phyloP scores from a whole-genome alignment of 1,140 invertebrate species.

The Lordiphosa clarofinis region DNA sequence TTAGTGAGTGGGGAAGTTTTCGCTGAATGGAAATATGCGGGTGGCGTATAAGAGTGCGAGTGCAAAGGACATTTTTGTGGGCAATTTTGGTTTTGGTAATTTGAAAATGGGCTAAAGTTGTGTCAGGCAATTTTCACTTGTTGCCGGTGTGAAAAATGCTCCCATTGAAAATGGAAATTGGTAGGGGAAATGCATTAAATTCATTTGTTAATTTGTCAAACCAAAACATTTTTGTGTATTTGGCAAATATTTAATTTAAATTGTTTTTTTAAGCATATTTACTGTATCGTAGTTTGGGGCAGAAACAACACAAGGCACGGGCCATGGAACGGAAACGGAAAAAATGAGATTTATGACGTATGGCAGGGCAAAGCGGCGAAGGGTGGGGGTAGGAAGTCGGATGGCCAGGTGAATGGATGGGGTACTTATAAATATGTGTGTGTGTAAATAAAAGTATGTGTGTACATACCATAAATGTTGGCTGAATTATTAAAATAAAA shows the following conservation, averaged over 20 bases:
- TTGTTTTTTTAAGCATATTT: constrained; percentile 14
- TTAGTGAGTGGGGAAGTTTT: neutral
- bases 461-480: constrained; percentile 69
- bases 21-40: constrained; percentile 29
- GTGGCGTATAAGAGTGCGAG: constrained; percentile 46
- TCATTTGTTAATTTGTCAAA: neutral
- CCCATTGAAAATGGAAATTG: neutral
- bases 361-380: constrained; percentile 30
- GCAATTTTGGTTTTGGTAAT: constrained; percentile 15
- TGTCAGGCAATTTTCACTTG: constrained; percentile 33
- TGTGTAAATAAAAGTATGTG: constrained; percentile 50
- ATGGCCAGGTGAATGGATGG: constrained; percentile 16
- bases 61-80: constrained; percentile 14
- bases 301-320: constrained; percentile 8
- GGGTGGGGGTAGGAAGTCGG: constrained; percentile 8
- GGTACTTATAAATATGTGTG: constrained; percentile 31
- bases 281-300: constrained; percentile 8
- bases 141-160: constrained; percentile 20
- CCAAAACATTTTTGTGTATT: constrained; percentile 1
- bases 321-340: constrained; percentile 69
- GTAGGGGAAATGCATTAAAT: neutral
- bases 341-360: constrained; percentile 76
- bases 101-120: constrained; percentile 32
- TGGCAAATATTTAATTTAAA: constrained; percentile 38
- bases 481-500: constrained; percentile 78